Evolutionary conservation across 2,113 vertebrate genomes (phyloP).

Genomic region (Siphamia tubifer): DNA sequence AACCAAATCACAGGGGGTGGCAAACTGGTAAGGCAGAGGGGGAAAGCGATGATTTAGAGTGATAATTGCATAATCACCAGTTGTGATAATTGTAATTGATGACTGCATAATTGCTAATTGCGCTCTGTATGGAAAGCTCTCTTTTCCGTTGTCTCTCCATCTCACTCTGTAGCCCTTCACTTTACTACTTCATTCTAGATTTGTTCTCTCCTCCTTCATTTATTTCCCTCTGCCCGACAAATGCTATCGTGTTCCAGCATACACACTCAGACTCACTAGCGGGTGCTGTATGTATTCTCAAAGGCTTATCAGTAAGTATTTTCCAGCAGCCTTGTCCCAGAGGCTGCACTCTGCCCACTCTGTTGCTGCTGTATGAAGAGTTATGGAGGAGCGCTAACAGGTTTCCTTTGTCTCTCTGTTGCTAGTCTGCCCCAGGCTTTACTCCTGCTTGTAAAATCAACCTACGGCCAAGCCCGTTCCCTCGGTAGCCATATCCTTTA

Average conservation of each 20-base stretch:
- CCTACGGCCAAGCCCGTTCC: slow-evolving; percentile 60
- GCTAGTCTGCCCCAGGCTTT: slow-evolving; percentile 56
- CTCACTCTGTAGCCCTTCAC: slow-evolving; percentile 40
- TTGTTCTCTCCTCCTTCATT: slow-evolving; percentile 46
- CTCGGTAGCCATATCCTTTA: slow-evolving; percentile 60
- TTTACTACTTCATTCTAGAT: slow-evolving; percentile 30
- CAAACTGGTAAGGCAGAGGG: slow-evolving; percentile 60
- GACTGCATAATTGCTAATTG: slow-evolving; percentile 79
- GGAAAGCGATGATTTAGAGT: slow-evolving; percentile 76
- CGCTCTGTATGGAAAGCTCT: slow-evolving; percentile 73
- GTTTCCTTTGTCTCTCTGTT: slow-evolving; percentile 63
- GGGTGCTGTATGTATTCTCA: slow-evolving; percentile 64
- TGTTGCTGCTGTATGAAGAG: slow-evolving; percentile 54
- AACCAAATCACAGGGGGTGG: slow-evolving; percentile 73
- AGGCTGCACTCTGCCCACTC: slow-evolving; percentile 65
- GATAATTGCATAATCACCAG: slow-evolving; percentile 83
- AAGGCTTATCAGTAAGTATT: slow-evolving; percentile 73
- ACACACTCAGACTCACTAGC: slow-evolving; percentile 36
- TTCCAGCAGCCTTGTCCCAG: slow-evolving; percentile 70
- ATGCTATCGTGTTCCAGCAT: slow-evolving; percentile 11
- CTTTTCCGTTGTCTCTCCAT: slow-evolving; percentile 55
- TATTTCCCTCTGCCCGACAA: slow-evolving; percentile 28
- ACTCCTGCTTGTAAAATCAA: slow-evolving; percentile 69
- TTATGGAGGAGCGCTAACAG: slow-evolving; percentile 72
- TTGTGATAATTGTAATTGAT: slow-evolving; percentile 83